Evolutionary conservation across 2,888 invertebrate genomes (phyloP), one percentile per base, ranked within the genome.

Genomic region (Parelbella ahira): DNA sequence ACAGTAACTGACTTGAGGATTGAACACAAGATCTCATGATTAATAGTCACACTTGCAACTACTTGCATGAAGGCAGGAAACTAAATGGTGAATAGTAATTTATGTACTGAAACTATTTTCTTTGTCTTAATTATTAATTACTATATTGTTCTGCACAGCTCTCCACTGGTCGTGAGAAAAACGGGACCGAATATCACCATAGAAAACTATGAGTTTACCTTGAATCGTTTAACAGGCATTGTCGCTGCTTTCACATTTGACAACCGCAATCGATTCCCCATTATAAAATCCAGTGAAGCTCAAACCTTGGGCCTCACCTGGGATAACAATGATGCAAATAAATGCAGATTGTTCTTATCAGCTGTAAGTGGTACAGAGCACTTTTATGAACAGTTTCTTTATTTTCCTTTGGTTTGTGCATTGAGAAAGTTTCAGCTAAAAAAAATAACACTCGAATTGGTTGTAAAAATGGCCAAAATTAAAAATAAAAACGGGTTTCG

Each of bases 361-460:
- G 63, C 72, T 0, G 60, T 73, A 0, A 66, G 62, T 10, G 77
- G 76, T 0, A 54, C 67, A 0, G 75, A 76, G 29, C 69, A 75
- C 46, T 68, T 72, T 32, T 59, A 60, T 4, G 61, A 67, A 0
- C 68, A 71, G 10, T 77, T 77, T 41, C 50, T 54, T 0, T 75
- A 50, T 48, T 73, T 58, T 52, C 75, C 76, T 0, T 49, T 77
- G 0, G 11, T 77, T 2, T 75, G 74, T 27, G 71, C 67, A 1
- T 20, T 77, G 7, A 60, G 66, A 9, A 75, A 75, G 43, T 53
- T 65, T 6, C 63, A 69, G 15, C 41, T 70, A 1, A 64, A 67
- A 8, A 75, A 75, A 45, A 60, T 76, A 4, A 64, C 66, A 0
- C 5, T 60, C 0, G 58, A 63, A 4, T 53, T 59, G 0, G 65